Base-by-base conservation (phyloP, 2,113 vertebrate species). In the Tor tambroides region DNA sequence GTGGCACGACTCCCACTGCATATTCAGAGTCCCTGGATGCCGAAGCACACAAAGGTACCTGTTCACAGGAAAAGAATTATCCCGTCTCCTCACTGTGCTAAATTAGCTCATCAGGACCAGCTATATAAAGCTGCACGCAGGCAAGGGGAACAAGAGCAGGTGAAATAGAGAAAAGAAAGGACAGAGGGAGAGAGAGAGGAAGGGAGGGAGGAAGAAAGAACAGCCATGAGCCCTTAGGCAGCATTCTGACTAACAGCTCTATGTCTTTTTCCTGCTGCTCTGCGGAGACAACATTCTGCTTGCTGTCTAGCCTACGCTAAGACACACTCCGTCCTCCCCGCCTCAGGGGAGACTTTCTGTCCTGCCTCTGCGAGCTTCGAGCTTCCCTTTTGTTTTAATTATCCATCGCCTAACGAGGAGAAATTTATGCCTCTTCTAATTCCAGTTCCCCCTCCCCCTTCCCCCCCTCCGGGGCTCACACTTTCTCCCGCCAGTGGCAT, bases 351-450 rank as follows among this genome's bases (percentile, higher is more conserved):
- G 32, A 12, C 71, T 67, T 65, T 54, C 56, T 76, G 63, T 32
- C 28, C 43, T 46, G 46, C 79, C 41, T 81, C 56, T 59, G 51
- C 75, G 7, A 88, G 89, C 88, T n/a, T n/a, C n/a, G n/a, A 92
- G 91, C 91, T 92, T 93, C 92, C 92, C 92, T 93, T 92, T 91
- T 92, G 88, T 89, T 94, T 94, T 94, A 94, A 94, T 93, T 94
- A 90, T 92, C 88, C 90, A 92, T 86, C 85, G 88, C 89, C 91
- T 88, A 89, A 93, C 91, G 77, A 84, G 83, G 71, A 87, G 84
- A 87, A 89, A 89, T 63, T 32, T 71, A 85, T 84, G 30, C 74
- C 79, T 82, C 67, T 56, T 83, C 63, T 75, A 49, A 51, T 35
- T 56, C 12, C 43, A 38, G 21, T 17, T 2, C 35, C 19, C 23